Evolutionary conservation across 2,888 invertebrate species (phyloP).

Genomic region (Drosophila peninsularis): DNA sequence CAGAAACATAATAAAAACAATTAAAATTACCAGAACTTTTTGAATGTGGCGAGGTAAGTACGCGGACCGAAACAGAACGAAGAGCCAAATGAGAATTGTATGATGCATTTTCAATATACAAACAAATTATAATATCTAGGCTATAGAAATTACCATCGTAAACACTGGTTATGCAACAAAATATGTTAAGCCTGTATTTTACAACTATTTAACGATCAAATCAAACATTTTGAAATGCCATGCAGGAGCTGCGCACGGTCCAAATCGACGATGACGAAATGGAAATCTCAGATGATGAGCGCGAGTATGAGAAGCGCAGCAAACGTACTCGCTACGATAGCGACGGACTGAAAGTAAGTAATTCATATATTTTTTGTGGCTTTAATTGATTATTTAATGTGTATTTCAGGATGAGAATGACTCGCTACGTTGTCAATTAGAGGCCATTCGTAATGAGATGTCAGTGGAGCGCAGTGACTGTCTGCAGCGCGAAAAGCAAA

Average conservation of each 20-base stretch:
- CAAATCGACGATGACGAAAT: constrained; percentile 91
- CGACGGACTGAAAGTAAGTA: constrained; percentile 82
- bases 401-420: constrained; percentile 92
- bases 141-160: constrained; percentile 53
- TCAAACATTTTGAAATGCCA: constrained; percentile 59
- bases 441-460: constrained; percentile 97
- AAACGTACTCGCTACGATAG: constrained; percentile 84
- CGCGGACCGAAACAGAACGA: constrained; percentile 56
- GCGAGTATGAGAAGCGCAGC: constrained; percentile 84
- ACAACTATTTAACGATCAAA: constrained; percentile 24
- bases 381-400: background rate
- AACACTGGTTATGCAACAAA: constrained; percentile 51
- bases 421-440: constrained; percentile 94
- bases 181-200: constrained; percentile 8
- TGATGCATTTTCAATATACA: constrained; percentile 57
- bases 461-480: constrained; percentile 93
- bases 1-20: constrained; percentile 29
- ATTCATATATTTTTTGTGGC: background rate
- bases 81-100: constrained; percentile 55
- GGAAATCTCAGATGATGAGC: constrained; percentile 93
- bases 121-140: constrained; percentile 69
- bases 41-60: constrained; percentile 71
- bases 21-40: constrained; percentile 44
- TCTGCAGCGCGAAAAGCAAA: constrained; percentile 93
- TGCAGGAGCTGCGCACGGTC: constrained; percentile 84